Percentiles rank a stretch among this genome's conserved stretches.
phyloP scores from a whole-genome alignment of 2,797 vertebrate species.

The Todus mexicanus region DNA sequence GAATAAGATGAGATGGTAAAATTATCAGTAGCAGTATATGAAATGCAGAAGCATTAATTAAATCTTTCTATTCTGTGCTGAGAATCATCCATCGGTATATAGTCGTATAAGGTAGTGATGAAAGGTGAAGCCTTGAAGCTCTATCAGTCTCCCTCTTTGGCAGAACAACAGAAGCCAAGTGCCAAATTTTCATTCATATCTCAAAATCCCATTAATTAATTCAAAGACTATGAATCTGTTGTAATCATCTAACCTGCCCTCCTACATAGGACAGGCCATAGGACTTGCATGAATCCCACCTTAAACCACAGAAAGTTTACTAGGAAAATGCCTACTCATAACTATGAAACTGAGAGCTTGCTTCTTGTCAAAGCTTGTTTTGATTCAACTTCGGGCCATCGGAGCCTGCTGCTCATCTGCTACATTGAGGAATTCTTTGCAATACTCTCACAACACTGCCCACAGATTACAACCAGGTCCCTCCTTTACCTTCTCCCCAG shows the following conservation, averaged over 20 bases:
- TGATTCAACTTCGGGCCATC: neutral
- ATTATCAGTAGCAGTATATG: neutral
- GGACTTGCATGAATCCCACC: neutral
- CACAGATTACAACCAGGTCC: neutral
- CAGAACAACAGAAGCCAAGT: neutral
- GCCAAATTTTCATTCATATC: neutral
- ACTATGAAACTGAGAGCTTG: neutral
- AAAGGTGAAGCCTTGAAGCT: slow-evolving; percentile 2
- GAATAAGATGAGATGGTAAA: neutral
- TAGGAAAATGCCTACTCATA: neutral
- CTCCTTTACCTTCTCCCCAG: neutral
- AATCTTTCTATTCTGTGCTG: neutral
- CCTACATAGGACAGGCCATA: neutral
- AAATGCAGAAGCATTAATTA: neutral
- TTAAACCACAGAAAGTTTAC: neutral
- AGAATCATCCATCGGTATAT: neutral
- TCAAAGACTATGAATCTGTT: neutral
- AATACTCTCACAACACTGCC: neutral
- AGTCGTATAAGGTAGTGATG: neutral
- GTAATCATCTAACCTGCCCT: neutral
- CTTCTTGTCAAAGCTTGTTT: neutral
- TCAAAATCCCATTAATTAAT: slow-evolving; percentile 3
- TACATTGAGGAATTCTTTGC: neutral
- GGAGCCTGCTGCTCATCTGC: neutral
- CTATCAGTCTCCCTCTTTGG: neutral